phyloP scores from a whole-genome alignment of 2,797 vertebrate species.

The Alosa sapidissima region DNA sequence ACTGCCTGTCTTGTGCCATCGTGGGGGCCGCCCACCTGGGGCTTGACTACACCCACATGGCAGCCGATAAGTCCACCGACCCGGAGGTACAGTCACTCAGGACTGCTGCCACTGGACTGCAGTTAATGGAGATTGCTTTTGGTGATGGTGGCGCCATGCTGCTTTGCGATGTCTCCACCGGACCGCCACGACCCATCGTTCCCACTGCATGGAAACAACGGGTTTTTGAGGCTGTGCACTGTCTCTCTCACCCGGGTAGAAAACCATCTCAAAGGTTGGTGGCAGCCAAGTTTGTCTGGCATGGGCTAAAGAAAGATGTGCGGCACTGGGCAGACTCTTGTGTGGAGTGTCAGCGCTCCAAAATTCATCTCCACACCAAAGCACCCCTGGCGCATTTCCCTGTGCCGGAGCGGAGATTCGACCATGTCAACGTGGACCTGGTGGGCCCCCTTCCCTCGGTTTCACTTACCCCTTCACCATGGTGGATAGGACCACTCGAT shows the following conservation, averaged over 20 bases:
- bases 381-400: too few relatives aligned
- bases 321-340: too few relatives aligned
- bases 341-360: too few relatives aligned
- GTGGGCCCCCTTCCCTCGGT: background rate
- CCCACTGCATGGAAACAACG: background rate
- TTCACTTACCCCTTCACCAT: background rate
- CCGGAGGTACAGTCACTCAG: background rate
- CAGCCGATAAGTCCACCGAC: background rate
- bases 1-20: background rate
- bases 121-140: background rate
- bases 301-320: too few relatives aligned
- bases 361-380: too few relatives aligned
- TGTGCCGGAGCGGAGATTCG: too few relatives aligned
- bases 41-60: background rate
- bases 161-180: slow-evolving; percentile 21
- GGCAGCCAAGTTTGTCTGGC: too few relatives aligned
- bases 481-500: background rate
- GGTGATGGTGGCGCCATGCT: background rate
- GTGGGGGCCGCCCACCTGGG: background rate
- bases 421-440: background rate
- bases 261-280: too few relatives aligned
- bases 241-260: background rate
- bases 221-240: slow-evolving; percentile 21
- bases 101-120: too few relatives aligned
- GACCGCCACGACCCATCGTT: slow-evolving; percentile 1